These are phyloP conservation scores for Eueremaeus valkanovi DNA, from an alignment of 2,888 invertebrate genomes.

Conservation along the genomic window DNA sequence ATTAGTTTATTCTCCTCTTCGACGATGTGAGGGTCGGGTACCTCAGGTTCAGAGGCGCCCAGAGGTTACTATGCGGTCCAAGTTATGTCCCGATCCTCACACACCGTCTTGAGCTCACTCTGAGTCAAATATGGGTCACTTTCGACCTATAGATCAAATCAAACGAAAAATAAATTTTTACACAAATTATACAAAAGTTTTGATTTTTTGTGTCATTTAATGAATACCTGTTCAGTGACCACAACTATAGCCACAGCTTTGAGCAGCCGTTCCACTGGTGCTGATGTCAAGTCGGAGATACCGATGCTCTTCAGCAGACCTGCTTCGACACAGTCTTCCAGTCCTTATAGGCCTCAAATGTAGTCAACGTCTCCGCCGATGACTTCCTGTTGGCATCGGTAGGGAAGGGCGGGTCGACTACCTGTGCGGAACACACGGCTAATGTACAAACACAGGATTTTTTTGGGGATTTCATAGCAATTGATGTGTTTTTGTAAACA, in stretches of 20 bases:
- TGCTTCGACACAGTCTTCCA: conserved; percentile 67
- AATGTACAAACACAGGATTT: too few relatives aligned
- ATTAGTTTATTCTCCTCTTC: too few relatives aligned
- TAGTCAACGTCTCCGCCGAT: conserved; percentile 66
- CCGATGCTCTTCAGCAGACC: conserved; percentile 71
- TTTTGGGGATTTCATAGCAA: too few relatives aligned
- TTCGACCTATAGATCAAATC: conserved; percentile 78
- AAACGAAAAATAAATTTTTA: conserved; percentile 54
- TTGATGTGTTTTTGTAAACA: too few relatives aligned
- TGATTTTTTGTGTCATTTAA: not conserved
- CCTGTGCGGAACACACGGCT: conserved; percentile 71
- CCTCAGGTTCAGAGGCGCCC: too few relatives aligned
- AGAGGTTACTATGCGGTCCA: conserved; percentile 75
- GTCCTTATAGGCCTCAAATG: conserved; percentile 60
- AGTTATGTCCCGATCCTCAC: conserved; percentile 61
- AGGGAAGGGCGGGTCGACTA: conserved; percentile 48
- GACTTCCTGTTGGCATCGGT: conserved; percentile 61
- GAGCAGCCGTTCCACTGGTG: conserved; percentile 66
- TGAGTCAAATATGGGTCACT: conserved; percentile 60
- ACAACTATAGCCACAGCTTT: conserved; percentile 56
- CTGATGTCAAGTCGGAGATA: conserved; percentile 73
- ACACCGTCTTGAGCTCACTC: conserved; percentile 62
- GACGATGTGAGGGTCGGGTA: too few relatives aligned
- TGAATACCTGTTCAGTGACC: conserved; percentile 53
- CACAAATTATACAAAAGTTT: too few relatives aligned